Conservation (phyloP, 2,888 invertebrate genomes). For the Eurois occulta region DNA sequence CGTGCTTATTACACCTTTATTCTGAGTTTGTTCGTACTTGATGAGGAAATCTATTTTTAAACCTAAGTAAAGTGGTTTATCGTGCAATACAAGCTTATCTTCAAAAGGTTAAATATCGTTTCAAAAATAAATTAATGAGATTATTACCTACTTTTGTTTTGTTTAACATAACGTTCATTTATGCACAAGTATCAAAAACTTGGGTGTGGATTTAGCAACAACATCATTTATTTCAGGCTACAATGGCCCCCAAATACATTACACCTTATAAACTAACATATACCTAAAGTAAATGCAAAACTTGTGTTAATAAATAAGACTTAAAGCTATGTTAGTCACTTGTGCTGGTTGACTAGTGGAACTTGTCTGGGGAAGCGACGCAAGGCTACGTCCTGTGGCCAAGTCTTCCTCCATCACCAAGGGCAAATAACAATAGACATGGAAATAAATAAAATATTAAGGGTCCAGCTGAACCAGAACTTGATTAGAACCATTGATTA, state of each 20-base stretch:
- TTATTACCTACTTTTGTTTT: not conserved
- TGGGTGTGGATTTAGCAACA: not conserved
- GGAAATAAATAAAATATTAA: not conserved
- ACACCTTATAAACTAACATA: too few relatives aligned
- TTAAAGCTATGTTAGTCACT: too few relatives aligned
- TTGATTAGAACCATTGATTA: not conserved
- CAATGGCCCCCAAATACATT: too few relatives aligned
- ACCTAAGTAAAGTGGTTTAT: not conserved
- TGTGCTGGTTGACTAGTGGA: too few relatives aligned
- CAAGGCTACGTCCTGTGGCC: too few relatives aligned
- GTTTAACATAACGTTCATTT: not conserved
- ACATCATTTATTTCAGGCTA: too few relatives aligned
- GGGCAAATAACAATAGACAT: not conserved
- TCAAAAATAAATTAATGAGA: constrained; percentile 2
- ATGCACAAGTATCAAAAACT: not conserved
- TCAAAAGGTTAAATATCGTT: not conserved
- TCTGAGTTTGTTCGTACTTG: not conserved
- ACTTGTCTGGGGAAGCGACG: too few relatives aligned
- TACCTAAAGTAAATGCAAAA: too few relatives aligned
- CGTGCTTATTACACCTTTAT: too few relatives aligned
- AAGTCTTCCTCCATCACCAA: too few relatives aligned
- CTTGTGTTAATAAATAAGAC: too few relatives aligned
- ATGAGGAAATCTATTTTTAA: not conserved
- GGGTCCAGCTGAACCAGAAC: not conserved
- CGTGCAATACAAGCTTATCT: not conserved